phyloP scores from a whole-genome alignment of 2,888 invertebrate species.

The Drosophila mettleri region DNA sequence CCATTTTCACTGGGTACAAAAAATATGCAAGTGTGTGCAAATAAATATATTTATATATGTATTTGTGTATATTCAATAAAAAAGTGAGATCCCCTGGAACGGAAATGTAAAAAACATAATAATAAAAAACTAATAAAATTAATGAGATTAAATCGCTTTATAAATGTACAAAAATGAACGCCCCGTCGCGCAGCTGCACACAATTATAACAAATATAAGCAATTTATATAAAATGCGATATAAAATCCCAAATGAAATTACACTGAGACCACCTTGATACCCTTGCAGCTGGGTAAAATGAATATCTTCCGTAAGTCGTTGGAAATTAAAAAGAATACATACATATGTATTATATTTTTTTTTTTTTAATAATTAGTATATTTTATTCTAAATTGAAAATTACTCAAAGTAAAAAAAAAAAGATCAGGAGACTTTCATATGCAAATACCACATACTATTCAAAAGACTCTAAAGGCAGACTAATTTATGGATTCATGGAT shows the following conservation, averaged over 20 bases:
- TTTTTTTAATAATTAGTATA: neutral
- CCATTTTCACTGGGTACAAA: neutral
- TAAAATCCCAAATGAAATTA: conserved; percentile 17
- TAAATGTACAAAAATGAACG: conserved; percentile 35
- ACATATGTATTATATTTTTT: neutral
- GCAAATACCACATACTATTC: too few species aligned
- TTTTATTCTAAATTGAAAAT: too few species aligned
- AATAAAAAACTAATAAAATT: conserved; percentile 65
- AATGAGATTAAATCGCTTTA: conserved; percentile 57
- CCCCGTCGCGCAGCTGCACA: conserved; percentile 20
- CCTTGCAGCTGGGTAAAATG: neutral
- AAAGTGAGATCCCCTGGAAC: conserved; percentile 18
- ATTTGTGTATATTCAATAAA: conserved; percentile 20
- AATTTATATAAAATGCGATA: conserved; percentile 39
- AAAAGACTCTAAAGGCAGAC: too few species aligned
- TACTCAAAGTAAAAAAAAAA: too few species aligned
- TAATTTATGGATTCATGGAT: too few species aligned
- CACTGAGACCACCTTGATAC: neutral
- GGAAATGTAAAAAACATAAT: conserved; percentile 33
- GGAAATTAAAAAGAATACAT: neutral
- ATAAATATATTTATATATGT: neutral
- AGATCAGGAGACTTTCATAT: too few species aligned
- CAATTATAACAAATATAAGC: conserved; percentile 32
- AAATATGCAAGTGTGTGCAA: conserved; percentile 54
- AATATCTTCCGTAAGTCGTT: neutral